These are phyloP conservation scores for Aleiodes alternator DNA, from an alignment of 2,888 invertebrate species.

Conservation along the genomic window DNA sequence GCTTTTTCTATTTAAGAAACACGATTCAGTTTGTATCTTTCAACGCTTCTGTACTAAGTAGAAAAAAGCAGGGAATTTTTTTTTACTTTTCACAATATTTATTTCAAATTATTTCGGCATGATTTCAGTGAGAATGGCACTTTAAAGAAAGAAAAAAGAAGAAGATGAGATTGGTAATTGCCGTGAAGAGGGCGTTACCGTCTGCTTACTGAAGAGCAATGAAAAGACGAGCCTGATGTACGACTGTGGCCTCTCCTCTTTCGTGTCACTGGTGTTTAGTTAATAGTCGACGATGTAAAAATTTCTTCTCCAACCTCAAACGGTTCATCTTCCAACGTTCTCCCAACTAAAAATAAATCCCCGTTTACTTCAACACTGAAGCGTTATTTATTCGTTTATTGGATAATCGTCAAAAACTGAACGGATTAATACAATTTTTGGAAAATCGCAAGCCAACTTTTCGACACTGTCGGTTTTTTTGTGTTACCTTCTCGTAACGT, in stretches of 20 bases:
- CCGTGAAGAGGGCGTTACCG: conserved; percentile 58
- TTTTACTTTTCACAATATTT: not conserved
- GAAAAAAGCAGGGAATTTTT: not conserved
- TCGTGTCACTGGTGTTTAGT: conserved; percentile 67
- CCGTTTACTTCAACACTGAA: too few species aligned
- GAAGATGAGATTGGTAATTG: conserved; percentile 55
- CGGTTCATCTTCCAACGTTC: conserved; percentile 29
- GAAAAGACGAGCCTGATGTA: conserved; percentile 65
- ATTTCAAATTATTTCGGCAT: conserved; percentile 13
- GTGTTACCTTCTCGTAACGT: too few species aligned
- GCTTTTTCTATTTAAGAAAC: conserved; percentile 70
- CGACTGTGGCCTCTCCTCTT: conserved; percentile 67
- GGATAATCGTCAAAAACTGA: too few species aligned
- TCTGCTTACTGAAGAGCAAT: conserved; percentile 60
- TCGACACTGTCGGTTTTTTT: too few species aligned
- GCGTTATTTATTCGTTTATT: too few species aligned
- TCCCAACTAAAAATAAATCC: conserved; percentile 2
- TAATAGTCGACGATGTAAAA: conserved; percentile 60
- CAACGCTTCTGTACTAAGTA: not conserved
- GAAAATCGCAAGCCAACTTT: too few species aligned
- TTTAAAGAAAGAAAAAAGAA: conserved; percentile 33
- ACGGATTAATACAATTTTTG: too few species aligned
- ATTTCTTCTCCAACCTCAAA: conserved; percentile 25
- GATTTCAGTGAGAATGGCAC: conserved; percentile 43
- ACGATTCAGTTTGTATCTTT: conserved; percentile 21